A percentile compares a stretch with the other conserved stretches of the same genome.
Conservation (phyloP, 2,888 invertebrate genomes). For the Aphidius colemani region DNA sequence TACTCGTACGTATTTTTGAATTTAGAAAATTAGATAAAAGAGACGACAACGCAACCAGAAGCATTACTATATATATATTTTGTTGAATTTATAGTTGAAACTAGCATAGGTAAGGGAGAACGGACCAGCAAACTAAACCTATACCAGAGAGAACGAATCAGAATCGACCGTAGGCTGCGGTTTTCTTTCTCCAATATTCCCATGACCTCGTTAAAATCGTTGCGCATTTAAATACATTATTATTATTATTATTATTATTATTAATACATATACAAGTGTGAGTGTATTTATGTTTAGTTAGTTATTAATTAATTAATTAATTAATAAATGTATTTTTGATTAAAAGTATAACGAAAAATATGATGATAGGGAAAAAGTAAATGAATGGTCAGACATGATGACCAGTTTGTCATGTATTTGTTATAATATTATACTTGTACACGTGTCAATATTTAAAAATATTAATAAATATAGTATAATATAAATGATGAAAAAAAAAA, state of each 20-base stretch:
- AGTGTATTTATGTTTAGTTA: not conserved
- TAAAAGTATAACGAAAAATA: not conserved
- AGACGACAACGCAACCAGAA: too few species aligned
- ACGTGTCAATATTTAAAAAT: too few species aligned
- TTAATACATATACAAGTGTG: not conserved
- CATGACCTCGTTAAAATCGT: slow-evolving; percentile 29
- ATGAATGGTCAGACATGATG: slow-evolving; percentile 6
- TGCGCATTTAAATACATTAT: slow-evolving; percentile 20
- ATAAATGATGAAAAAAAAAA: too few species aligned
- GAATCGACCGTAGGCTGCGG: slow-evolving; percentile 25
- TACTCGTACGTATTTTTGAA: not conserved
- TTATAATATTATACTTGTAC: too few species aligned
- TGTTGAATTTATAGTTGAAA: too few species aligned
- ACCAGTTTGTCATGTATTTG: not conserved
- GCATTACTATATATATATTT: too few species aligned
- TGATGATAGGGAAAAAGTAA: not conserved
- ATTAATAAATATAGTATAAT: too few species aligned
- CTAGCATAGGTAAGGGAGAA: too few species aligned
- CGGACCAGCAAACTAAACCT: too few species aligned
- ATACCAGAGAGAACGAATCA: slow-evolving; percentile 25
- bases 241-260: not conserved
- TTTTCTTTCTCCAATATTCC: slow-evolving; percentile 29
- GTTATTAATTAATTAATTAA: not conserved
- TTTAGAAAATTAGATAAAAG: too few species aligned
- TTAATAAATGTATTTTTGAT: not conserved